Percentiles rank a stretch among this genome's conserved stretches.
These are phyloP conservation scores for Eptesicus fuscus DNA, from an alignment of 2,113 vertebrate genomes.

Conservation along the genomic window DNA sequence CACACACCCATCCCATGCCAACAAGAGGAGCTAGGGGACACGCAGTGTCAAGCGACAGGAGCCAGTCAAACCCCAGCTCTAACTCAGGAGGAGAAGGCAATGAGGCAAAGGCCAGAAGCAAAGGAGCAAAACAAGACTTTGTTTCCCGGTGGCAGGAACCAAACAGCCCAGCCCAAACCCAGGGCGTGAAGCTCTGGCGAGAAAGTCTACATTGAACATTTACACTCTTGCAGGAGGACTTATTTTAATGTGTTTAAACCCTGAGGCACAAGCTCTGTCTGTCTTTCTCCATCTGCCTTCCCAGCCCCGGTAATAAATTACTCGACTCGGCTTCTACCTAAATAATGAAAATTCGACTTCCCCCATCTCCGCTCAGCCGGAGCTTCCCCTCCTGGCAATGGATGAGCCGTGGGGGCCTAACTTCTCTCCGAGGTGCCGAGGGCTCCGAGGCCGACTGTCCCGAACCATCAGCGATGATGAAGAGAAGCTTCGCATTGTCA, in stretches of 20 bases:
- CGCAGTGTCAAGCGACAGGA: neutral
- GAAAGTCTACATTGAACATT: neutral
- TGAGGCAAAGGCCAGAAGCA: neutral
- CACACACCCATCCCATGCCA: neutral
- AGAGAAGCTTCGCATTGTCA: conserved; percentile 60
- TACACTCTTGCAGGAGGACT: neutral
- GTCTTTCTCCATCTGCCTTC: conserved; percentile 30
- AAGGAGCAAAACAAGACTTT: neutral
- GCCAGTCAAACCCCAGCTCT: neutral
- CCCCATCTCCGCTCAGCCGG: neutral
- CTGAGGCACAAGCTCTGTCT: conserved; percentile 25
- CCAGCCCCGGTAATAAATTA: conserved; percentile 47
- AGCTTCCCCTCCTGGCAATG: neutral
- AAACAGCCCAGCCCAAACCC: conserved; percentile 2
- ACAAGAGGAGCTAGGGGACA: neutral
- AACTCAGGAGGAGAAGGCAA: neutral
- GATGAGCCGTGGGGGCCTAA: neutral
- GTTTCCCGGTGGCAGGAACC: neutral
- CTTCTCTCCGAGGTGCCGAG: neutral
- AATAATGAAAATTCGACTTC: conserved; percentile 43
- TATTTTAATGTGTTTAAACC: conserved; percentile 51
- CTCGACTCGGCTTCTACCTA: conserved; percentile 31
- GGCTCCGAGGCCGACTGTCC: neutral
- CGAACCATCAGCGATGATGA: conserved; percentile 31
- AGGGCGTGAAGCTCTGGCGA: neutral